Evolutionary conservation across 2,113 vertebrate species (phyloP).

Genomic region (Scolopax mira): DNA sequence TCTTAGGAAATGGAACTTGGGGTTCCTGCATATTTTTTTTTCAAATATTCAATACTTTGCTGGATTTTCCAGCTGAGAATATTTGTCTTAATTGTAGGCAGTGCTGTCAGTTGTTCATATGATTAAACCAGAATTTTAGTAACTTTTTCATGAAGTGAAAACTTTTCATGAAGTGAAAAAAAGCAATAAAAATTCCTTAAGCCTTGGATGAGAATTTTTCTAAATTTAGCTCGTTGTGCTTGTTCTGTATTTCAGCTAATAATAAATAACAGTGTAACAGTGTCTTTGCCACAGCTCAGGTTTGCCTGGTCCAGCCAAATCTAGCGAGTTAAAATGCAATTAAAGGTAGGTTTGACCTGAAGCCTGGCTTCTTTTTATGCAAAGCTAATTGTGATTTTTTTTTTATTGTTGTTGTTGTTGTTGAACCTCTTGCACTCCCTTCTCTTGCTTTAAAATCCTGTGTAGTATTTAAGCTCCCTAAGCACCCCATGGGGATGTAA

Average conservation of each 20-base stretch:
- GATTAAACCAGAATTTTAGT: not conserved
- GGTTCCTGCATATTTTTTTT: no score
- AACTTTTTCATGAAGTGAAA: not conserved
- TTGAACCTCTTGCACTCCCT: not conserved
- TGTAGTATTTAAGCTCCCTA: conserved; percentile 14
- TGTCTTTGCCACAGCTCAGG: not conserved
- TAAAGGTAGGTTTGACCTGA: not conserved
- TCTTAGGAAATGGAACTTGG: not conserved
- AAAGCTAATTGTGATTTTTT: not conserved
- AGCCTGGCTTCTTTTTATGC: not conserved
- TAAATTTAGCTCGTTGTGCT: not conserved
- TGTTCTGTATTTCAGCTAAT: not conserved
- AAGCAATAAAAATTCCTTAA: conserved; percentile 23
- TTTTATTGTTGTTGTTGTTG: not conserved
- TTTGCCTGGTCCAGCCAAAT: not conserved
- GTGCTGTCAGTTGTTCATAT: not conserved
- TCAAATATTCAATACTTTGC: no score
- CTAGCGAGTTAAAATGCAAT: not conserved
- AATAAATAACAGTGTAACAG: not conserved
- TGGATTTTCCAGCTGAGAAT: not conserved
- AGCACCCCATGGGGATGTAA: conserved; percentile 32
- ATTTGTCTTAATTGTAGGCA: fast-evolving
- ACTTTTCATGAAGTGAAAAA: not conserved
- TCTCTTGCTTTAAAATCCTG: conserved; percentile 32
- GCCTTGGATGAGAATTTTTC: conserved; percentile 7